Conservation (phyloP, 2,888 invertebrate genomes). For the Temnothorax rugatulus region DNA sequence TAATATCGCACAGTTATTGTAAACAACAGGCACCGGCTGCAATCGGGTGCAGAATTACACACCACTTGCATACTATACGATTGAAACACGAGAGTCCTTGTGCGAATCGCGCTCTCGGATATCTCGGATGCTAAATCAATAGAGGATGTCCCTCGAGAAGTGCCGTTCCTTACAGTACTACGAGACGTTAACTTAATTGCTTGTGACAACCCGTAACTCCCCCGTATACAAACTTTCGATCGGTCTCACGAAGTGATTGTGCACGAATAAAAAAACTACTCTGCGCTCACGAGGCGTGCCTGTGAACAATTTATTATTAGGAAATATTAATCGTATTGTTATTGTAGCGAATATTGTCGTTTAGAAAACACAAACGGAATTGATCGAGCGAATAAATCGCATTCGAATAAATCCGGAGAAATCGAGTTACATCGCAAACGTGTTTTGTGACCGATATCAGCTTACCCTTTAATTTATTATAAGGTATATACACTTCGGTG, state of each 20-base stretch:
- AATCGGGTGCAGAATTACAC: slow-evolving; percentile 21
- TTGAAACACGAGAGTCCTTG: slow-evolving; percentile 14
- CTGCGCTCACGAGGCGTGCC: not conserved
- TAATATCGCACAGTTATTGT: slow-evolving; percentile 52
- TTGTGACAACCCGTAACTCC: not conserved
- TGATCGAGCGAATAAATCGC: not conserved
- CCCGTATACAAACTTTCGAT: not conserved
- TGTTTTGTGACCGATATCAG: not conserved
- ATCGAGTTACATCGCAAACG: slow-evolving; percentile 11
- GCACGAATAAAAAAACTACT: not conserved
- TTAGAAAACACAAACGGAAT: not conserved
- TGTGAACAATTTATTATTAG: not conserved
- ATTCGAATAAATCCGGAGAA: not conserved
- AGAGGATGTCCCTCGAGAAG: not conserved
- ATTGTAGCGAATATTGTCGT: not conserved
- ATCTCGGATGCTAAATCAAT: slow-evolving; percentile 35
- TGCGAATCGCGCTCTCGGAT: not conserved
- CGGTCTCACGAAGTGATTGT: not conserved
- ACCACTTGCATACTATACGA: not conserved
- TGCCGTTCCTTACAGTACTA: not conserved
- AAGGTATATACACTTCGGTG: not conserved
- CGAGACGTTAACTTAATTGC: not conserved
- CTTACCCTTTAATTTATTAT: slow-evolving; percentile 9
- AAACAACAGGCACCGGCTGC: slow-evolving; percentile 40
- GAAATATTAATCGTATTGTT: not conserved